Conservation (phyloP, 2,113 vertebrate genomes). For the Lepisosteus oculatus region DNA sequence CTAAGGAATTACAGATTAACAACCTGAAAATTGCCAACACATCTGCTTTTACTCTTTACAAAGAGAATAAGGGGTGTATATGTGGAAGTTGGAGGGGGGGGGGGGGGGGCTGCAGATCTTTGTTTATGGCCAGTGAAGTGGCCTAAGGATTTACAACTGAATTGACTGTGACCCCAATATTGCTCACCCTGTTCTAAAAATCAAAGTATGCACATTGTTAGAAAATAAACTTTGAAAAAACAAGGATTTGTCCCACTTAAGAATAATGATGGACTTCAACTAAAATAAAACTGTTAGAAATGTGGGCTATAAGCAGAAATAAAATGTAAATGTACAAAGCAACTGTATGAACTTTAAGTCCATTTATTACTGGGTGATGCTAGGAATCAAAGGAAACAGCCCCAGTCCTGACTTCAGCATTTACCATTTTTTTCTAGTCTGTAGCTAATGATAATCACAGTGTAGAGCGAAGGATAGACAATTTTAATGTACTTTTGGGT, state of each 20-base stretch:
- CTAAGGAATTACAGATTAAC: no score
- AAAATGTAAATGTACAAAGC: neutral
- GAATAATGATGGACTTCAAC: neutral
- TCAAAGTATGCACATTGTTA: no score
- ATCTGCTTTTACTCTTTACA: no score
- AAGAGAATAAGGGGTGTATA: no score
- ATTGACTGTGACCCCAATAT: no score
- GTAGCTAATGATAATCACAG: neutral
- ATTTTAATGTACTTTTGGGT: no score
- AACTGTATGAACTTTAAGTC: neutral
- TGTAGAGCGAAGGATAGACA: no score
- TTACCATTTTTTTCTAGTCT: conserved; percentile 9
- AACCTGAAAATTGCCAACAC: no score
- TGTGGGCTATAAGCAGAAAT: neutral
- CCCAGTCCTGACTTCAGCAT: conserved; percentile 34
- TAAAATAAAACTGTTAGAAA: neutral
- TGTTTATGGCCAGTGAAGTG: no score
- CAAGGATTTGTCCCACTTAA: conserved; percentile 1
- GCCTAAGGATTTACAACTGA: no score
- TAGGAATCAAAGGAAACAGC: conserved; percentile 3
- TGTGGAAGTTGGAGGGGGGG: neutral
- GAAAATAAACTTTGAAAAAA: neutral
- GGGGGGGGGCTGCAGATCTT: neutral
- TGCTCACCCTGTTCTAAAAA: no score
- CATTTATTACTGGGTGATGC: conserved; percentile 10